These are phyloP conservation scores for Drosophila seguyi DNA, from an alignment of 1,140 invertebrate genomes.

Conservation along the genomic window DNA sequence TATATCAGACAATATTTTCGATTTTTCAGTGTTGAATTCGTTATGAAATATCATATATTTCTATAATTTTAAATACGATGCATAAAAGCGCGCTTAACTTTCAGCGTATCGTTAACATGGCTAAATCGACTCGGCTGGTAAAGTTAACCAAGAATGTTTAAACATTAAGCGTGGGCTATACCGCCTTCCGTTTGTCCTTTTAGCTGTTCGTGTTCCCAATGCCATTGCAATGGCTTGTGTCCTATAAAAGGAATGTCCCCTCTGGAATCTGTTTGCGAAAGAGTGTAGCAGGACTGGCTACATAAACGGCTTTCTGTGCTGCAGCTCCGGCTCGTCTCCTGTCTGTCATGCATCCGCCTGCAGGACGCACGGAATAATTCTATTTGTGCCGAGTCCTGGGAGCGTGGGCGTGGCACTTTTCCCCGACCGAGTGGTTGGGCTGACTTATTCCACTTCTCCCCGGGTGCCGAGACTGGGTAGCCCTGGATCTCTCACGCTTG, in stretches of 20 bases:
- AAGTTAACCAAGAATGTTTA: neutral
- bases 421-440: constrained; percentile 52
- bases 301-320: constrained; percentile 19
- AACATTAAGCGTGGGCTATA: too few species aligned
- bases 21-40: too few species aligned
- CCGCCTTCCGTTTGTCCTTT: neutral
- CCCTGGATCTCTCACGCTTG: constrained; percentile 66
- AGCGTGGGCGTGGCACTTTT: constrained; percentile 21
- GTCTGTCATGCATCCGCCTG: constrained; percentile 77
- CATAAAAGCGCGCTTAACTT: too few species aligned
- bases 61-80: neutral
- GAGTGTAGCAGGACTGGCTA: constrained; percentile 3
- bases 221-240: too few species aligned
- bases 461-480: constrained; percentile 24
- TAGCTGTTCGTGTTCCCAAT: neutral
- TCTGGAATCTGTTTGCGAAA: neutral
- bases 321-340: constrained; percentile 36
- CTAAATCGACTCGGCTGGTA: neutral
- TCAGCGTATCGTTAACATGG: too few species aligned
- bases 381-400: constrained; percentile 62
- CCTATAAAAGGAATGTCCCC: neutral
- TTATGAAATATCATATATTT: too few species aligned
- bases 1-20: neutral
- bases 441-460: constrained; percentile 62
- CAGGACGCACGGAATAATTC: constrained; percentile 83